phyloP scores from a whole-genome alignment of 2,797 vertebrate species.

The Cryptoblepharus egeriae region DNA sequence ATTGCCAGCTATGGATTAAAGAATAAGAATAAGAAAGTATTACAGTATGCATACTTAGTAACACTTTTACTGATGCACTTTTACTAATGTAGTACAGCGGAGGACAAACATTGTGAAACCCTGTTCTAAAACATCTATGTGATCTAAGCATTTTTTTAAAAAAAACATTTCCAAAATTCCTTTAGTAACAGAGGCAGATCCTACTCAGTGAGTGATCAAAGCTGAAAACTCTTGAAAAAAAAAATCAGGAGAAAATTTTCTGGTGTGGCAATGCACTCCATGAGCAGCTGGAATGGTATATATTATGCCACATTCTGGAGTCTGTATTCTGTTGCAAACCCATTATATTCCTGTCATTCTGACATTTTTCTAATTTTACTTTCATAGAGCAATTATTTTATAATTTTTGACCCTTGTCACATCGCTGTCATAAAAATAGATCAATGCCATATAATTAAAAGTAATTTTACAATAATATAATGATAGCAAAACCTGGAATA shows the following conservation, averaged over 20 bases:
- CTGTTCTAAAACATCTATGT: constrained; percentile 43
- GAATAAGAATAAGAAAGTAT: too few species aligned
- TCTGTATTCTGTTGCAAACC: background rate
- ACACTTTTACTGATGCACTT: background rate
- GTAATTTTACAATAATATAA: constrained; percentile 46
- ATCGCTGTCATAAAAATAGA: constrained; percentile 16
- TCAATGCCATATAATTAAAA: constrained; percentile 42
- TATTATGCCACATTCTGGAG: background rate
- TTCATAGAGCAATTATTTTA: background rate
- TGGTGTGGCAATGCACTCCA: background rate
- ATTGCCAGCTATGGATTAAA: too few species aligned
- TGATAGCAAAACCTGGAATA: constrained; percentile 20
- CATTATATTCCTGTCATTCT: background rate
- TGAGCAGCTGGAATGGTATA: background rate
- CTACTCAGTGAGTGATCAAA: background rate
- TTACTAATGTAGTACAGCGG: too few species aligned
- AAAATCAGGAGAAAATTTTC: background rate
- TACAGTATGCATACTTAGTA: background rate
- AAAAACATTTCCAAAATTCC: background rate
- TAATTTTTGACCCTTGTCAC: constrained; percentile 45
- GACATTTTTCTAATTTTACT: constrained; percentile 10
- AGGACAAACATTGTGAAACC: too few species aligned
- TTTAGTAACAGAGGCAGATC: background rate
- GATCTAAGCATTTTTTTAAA: constrained; percentile 16
- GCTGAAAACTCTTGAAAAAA: constrained; percentile 15